Evolutionary conservation across 2,113 vertebrate species (phyloP).

Genomic region (Malaclemys terrapin): DNA sequence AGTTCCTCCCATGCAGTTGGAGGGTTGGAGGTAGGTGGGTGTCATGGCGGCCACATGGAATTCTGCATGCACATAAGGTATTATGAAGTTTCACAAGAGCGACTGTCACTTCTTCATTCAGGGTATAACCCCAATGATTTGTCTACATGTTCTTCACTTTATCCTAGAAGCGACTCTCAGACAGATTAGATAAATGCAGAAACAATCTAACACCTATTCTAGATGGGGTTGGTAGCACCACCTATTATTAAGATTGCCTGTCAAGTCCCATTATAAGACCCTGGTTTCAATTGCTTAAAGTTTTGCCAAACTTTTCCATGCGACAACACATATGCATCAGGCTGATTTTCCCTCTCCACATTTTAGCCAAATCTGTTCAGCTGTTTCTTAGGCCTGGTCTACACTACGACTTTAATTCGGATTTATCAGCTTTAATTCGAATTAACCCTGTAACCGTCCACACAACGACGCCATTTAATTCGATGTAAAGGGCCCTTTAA

Average conservation of each 20-base stretch:
- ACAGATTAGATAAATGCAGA: background rate
- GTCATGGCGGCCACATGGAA: background rate
- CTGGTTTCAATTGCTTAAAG: background rate
- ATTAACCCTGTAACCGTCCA: too few relatives aligned
- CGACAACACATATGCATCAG: background rate
- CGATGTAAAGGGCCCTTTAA: too few relatives aligned
- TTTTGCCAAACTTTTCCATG: background rate
- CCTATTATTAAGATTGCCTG: background rate
- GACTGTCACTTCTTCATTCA: background rate
- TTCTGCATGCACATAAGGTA: background rate
- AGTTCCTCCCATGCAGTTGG: background rate
- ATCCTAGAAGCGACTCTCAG: background rate
- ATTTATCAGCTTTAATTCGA: too few relatives aligned
- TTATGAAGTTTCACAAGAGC: background rate
- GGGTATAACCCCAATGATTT: background rate
- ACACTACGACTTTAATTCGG: too few relatives aligned
- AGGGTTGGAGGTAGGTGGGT: background rate
- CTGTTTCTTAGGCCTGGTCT: too few relatives aligned
- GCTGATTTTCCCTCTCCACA: background rate
- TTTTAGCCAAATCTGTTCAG: too few relatives aligned
- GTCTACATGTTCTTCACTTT: background rate
- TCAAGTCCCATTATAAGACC: background rate
- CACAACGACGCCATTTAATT: too few relatives aligned
- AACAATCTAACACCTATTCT: background rate
- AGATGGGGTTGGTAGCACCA: background rate